phyloP scores from a whole-genome alignment of 2,888 invertebrate species.

The Epiperipatus broadwayi region DNA sequence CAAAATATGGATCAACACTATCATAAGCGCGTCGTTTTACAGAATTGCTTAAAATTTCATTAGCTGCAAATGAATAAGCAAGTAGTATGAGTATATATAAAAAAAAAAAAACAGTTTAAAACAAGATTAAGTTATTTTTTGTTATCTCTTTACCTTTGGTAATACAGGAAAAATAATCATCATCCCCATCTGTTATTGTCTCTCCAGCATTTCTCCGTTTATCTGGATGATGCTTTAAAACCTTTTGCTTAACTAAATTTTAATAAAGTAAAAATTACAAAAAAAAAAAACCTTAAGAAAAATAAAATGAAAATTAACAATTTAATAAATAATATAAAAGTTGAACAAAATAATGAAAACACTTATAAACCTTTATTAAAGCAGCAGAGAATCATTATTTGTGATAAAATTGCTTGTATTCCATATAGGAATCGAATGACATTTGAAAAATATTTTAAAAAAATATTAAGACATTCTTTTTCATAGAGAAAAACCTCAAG shows the following conservation, averaged over 20 bases:
- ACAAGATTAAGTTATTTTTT: neutral
- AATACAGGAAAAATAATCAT: constrained; percentile 93
- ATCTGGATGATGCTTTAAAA: constrained; percentile 90
- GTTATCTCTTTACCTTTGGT: constrained; percentile 42
- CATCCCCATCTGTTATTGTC: constrained; percentile 58
- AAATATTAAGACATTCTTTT: too few relatives aligned
- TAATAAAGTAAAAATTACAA: constrained; percentile 12
- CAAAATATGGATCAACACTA: constrained; percentile 85
- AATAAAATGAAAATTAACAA: too few relatives aligned
- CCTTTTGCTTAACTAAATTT: constrained; percentile 56
- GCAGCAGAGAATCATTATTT: too few relatives aligned
- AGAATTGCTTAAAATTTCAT: constrained; percentile 67
- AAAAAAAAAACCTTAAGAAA: constrained; percentile 11
- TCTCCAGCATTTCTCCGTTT: constrained; percentile 81
- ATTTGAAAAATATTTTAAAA: too few relatives aligned
- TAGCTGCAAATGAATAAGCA: constrained; percentile 38
- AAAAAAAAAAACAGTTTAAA: constrained; percentile 7
- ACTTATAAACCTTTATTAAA: too few relatives aligned
- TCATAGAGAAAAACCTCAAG: too few relatives aligned
- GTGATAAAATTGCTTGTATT: too few relatives aligned
- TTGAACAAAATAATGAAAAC: neutral
- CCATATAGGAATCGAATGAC: too few relatives aligned
- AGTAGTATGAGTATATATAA: constrained; percentile 9
- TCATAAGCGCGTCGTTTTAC: constrained; percentile 73
- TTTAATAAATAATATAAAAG: too few relatives aligned